phyloP scores from a whole-genome alignment of 37 sponge, comb jelly and placozoan species.

The Ephydatia muelleri region DNA sequence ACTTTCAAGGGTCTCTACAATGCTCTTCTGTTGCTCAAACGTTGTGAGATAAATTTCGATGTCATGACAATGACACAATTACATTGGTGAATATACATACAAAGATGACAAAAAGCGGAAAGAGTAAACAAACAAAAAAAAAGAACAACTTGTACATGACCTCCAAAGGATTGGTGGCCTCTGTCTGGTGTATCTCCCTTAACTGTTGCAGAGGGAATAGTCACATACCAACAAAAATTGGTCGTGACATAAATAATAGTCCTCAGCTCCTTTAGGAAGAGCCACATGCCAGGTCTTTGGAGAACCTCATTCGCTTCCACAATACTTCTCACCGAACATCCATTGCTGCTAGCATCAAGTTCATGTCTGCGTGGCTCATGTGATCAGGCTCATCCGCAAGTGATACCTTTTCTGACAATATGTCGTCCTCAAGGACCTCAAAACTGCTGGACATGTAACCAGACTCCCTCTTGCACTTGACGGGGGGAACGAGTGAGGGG shows the following conservation, averaged over 20 bases:
- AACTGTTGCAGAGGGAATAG: too few relatives aligned
- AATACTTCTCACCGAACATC: neutral
- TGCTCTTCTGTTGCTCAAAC: too few relatives aligned
- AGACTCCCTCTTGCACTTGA: constrained; percentile 51
- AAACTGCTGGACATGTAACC: constrained; percentile 74
- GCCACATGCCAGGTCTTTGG: neutral
- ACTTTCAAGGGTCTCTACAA: neutral
- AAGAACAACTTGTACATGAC: too few relatives aligned
- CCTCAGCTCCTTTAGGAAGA: neutral
- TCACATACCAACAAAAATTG: neutral
- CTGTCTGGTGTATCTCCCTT: too few relatives aligned
- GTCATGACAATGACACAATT: neutral
- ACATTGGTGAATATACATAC: neutral
- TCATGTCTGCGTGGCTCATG: neutral
- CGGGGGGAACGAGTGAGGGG: constrained; percentile 10
- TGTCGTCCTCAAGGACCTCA: constrained; percentile 4
- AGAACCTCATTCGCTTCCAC: neutral
- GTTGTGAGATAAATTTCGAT: too few relatives aligned
- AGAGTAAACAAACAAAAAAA: neutral
- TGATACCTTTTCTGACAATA: neutral
- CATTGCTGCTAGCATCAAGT: neutral
- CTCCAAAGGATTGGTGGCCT: neutral
- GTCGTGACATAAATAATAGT: neutral
- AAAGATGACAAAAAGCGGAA: neutral
- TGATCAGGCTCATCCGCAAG: neutral